Evolutionary conservation across 2,888 invertebrate species (phyloP), one percentile per base, ranked within the genome.

Genomic region (Latrodectus hesperus): DNA sequence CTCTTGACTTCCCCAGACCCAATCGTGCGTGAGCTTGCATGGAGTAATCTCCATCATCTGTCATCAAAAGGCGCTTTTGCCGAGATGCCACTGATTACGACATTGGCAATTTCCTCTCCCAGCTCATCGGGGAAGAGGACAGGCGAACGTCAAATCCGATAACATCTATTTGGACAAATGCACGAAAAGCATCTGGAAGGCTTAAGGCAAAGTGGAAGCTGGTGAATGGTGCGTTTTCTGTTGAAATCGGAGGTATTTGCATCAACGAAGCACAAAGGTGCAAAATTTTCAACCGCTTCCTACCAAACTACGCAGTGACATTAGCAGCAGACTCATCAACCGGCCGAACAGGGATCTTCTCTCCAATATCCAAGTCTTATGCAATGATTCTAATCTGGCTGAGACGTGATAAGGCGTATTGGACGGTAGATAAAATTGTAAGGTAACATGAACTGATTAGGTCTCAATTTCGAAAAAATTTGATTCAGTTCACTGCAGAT

Each of bases 291-390:
- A 6, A 55, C 6, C 11, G 1, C 0, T 11, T 74, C 6, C 9
- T 22, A n/a, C 16, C 1, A 2, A 0, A 3, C 1, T 0, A 9
- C n/a, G 16, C 0, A 10, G 0, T 0, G 9, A 10, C 9, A n/a
- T 6, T 1, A 10, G 14, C 5, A 1, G 0, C 1, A 10, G 11
- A 0, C 38, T 53, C 6, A n/a, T n/a, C n/a, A 0, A 5, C 0
- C 10, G 5, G 4, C 51, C 17, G 0, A n/a, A 9, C 12, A 71
- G 71, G 12, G 71, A 71, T 0, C n/a, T n/a, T n/a, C n/a, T n/a
- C n/a, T n/a, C n/a, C n/a, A n/a, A n/a, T n/a, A n/a, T n/a, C n/a
- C n/a, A n/a, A n/a, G n/a, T n/a, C n/a, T n/a, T n/a, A n/a, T n/a
- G n/a, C n/a, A n/a, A n/a, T n/a, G n/a, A n/a, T n/a, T n/a, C n/a